These are phyloP conservation scores for Tychaedon coryphoeus DNA, from an alignment of 2,113 vertebrate genomes.

Conservation along the genomic window DNA sequence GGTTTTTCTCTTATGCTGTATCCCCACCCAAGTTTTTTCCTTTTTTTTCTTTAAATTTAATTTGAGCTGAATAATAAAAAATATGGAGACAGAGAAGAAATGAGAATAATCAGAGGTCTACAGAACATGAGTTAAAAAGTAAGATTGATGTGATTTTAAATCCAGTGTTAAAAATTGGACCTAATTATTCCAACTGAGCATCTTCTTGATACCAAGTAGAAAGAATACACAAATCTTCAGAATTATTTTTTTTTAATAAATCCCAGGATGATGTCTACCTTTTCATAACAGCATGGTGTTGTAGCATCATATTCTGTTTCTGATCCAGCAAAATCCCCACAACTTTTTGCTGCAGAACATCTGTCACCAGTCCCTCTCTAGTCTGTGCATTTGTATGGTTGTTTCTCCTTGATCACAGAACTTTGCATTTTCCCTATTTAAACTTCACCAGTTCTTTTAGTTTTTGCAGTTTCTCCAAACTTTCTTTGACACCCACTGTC, in stretches of 20 bases:
- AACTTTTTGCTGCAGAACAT: background rate
- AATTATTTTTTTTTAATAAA: background rate
- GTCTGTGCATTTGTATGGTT: background rate
- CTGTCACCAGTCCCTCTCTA: background rate
- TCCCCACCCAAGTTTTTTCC: fast-evolving
- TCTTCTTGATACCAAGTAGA: background rate
- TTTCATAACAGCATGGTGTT: background rate
- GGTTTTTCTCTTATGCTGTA: background rate
- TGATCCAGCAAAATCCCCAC: background rate
- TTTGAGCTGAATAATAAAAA: background rate
- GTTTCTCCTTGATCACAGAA: background rate
- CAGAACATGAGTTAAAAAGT: background rate
- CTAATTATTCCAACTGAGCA: background rate
- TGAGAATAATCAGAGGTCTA: background rate
- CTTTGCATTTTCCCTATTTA: background rate
- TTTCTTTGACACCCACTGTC: background rate
- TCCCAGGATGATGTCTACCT: background rate
- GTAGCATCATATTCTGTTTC: background rate
- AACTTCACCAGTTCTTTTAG: background rate
- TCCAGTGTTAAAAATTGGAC: background rate
- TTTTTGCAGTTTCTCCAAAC: background rate
- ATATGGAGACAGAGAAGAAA: background rate
- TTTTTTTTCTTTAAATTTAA: background rate
- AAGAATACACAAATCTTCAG: background rate
- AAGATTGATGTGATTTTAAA: background rate